A percentile compares a stretch with the other conserved stretches of the same genome.
phyloP scores from a whole-genome alignment of 1,140 invertebrate species.

The Apis florea region DNA sequence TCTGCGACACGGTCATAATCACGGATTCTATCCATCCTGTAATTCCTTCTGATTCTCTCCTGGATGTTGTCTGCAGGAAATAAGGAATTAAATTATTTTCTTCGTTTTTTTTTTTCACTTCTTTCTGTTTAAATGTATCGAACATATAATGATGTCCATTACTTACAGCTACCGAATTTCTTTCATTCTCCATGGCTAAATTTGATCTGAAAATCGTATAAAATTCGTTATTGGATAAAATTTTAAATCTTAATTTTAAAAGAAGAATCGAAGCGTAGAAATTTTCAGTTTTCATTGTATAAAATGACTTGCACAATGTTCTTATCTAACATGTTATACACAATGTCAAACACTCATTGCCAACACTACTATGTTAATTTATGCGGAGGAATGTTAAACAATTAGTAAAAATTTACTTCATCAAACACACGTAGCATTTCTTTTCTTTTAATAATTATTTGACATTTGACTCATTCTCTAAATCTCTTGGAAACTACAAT shows the following conservation, averaged over 20 bases:
- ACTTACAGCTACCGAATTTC: slow-evolving; percentile 9
- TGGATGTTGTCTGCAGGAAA: not conserved
- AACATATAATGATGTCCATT: too few species aligned
- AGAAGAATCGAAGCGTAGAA: not conserved
- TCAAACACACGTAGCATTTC: not conserved
- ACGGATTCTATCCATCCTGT: slow-evolving; percentile 38
- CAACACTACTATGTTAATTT: not conserved
- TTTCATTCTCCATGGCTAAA: slow-evolving; percentile 10
- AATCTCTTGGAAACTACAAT: not conserved
- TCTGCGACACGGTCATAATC: slow-evolving; percentile 61
- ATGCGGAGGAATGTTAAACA: not conserved
- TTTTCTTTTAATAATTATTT: not conserved
- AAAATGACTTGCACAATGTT: not conserved
- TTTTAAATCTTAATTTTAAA: not conserved
- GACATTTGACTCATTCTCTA: not conserved
- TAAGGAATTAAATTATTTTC: not conserved
- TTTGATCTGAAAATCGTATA: not conserved
- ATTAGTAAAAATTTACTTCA: not conserved
- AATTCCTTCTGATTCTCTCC: slow-evolving; percentile 22
- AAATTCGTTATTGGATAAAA: not conserved
- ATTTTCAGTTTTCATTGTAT: not conserved
- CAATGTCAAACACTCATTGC: not conserved
- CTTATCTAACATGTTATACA: not conserved
- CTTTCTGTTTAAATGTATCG: not conserved
- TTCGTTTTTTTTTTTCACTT: not conserved